phyloP scores from a whole-genome alignment of 2,113 vertebrate species.

The Apaloderma vittatum region DNA sequence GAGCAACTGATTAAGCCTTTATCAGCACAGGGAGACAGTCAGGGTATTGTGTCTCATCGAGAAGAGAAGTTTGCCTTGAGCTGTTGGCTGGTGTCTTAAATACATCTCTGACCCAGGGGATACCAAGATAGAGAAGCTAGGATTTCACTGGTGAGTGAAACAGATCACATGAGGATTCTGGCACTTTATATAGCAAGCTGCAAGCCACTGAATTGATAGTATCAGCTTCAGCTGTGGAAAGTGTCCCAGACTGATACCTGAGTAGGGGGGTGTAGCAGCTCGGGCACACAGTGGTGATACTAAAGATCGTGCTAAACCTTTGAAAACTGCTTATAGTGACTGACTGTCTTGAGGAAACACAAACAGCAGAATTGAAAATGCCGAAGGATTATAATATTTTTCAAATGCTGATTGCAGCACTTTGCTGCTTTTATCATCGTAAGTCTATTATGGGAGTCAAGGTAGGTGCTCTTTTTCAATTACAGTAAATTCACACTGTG shows the following conservation, averaged over 20 bases:
- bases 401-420: conserved; percentile 86
- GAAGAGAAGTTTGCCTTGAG: conserved; percentile 20
- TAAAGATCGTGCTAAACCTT: neutral
- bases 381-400: conserved; percentile 88
- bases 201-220: conserved; percentile 66
- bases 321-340: neutral
- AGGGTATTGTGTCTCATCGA: neutral
- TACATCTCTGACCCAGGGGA: conserved; percentile 29
- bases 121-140: conserved; percentile 73
- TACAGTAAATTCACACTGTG: neutral
- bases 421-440: conserved; percentile 96
- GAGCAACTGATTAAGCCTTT: neutral
- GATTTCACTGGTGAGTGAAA: conserved; percentile 84
- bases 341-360: neutral
- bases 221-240: conserved; percentile 74
- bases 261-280: neutral
- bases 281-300: neutral
- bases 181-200: conserved; percentile 78
- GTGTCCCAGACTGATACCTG: conserved; percentile 18
- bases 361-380: conserved; percentile 78
- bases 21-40: neutral
- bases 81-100: neutral
- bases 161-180: conserved; percentile 86
- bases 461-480: conserved; percentile 79
- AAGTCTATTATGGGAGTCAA: conserved; percentile 89